Conservation (phyloP, 2,113 vertebrate species). For the Vombatus ursinus region DNA sequence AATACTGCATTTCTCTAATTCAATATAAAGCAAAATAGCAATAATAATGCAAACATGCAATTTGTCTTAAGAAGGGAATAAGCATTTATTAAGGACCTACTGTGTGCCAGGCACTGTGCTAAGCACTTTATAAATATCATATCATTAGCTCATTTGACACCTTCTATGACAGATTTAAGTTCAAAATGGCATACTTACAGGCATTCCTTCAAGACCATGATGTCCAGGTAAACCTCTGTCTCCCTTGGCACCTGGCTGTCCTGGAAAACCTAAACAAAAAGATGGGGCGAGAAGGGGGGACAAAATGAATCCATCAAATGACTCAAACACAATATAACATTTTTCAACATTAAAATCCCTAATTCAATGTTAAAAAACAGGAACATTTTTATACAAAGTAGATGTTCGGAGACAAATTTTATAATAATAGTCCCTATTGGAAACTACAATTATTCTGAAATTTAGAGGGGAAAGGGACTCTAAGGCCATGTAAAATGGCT, state of each 20-base stretch:
- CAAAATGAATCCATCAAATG: background rate
- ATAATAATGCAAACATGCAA: background rate
- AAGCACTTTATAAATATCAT: background rate
- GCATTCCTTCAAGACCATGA: constrained; percentile 85
- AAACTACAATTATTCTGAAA: background rate
- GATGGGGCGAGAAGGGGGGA: background rate
- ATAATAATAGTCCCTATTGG: background rate
- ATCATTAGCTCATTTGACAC: too few species aligned
- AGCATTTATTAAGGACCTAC: background rate
- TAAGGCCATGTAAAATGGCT: accelerated
- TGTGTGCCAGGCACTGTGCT: background rate
- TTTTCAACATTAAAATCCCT: background rate
- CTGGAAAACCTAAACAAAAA: constrained; percentile 81
- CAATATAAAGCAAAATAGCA: background rate
- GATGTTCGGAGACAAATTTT: too few species aligned
- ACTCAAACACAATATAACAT: background rate
- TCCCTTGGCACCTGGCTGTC: constrained; percentile 90
- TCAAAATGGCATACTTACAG: constrained; percentile 87
- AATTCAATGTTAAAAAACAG: background rate
- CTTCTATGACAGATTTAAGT: accelerated
- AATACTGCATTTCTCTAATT: background rate
- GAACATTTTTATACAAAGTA: background rate
- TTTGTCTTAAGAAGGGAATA: background rate
- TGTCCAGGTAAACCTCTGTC: constrained; percentile 90
- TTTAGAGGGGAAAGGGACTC: background rate